phyloP scores from a whole-genome alignment of 2,888 invertebrate genomes.

The Tetragnatha montana region DNA sequence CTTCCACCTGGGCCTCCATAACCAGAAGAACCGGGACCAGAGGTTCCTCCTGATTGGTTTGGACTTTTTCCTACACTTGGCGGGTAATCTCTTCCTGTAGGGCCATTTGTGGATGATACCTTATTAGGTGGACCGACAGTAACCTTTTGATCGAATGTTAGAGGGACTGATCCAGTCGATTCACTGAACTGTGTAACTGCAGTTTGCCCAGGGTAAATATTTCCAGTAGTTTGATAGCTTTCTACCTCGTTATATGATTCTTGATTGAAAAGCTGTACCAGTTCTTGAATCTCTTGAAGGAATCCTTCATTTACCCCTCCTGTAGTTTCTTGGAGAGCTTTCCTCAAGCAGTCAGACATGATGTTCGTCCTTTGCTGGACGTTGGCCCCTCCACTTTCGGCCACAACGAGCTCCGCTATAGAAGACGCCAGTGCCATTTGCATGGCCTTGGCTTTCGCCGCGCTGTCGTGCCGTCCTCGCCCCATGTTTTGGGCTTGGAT shows the following conservation, averaged over 20 bases:
- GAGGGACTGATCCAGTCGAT: too few relatives aligned
- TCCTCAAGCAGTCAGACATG: conserved; percentile 7
- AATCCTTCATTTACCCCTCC: neutral
- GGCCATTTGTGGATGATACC: too few relatives aligned
- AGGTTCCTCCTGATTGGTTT: too few relatives aligned
- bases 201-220: too few relatives aligned
- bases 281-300: neutral
- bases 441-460: conserved; percentile 19
- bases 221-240: too few relatives aligned
- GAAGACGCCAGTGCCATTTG: conserved; percentile 17
- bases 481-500: conserved; percentile 5
- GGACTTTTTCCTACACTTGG: too few relatives aligned
- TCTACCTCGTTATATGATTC: neutral
- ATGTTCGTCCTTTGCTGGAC: neutral
- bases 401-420: conserved; percentile 3
- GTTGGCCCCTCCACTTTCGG: neutral
- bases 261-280: neutral
- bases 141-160: neutral
- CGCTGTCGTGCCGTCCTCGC: neutral
- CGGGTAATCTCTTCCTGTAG: too few relatives aligned
- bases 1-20: too few relatives aligned
- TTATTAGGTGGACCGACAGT: neutral
- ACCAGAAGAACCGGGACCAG: too few relatives aligned
- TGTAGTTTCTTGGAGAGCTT: neutral
- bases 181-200: neutral